phyloP scores from a whole-genome alignment of 2,888 invertebrate genomes.

The Agrochola lota region DNA sequence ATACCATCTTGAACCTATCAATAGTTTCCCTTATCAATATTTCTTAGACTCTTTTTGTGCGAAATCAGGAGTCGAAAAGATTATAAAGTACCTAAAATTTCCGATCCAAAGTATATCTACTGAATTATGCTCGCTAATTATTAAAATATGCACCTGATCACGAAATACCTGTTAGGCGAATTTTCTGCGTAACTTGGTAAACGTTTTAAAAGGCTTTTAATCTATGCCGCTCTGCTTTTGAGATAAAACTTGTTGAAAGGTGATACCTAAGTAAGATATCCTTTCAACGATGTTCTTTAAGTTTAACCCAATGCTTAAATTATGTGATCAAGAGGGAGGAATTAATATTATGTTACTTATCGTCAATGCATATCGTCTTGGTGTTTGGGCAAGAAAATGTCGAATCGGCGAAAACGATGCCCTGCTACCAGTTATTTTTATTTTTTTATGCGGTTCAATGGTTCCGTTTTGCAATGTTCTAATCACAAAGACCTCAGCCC shows the following conservation, averaged over 20 bases:
- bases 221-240: conserved; percentile 1
- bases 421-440: neutral
- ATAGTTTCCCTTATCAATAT: conserved; percentile 6
- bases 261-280: neutral
- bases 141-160: conserved; percentile 36
- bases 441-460: too few relatives aligned
- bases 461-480: neutral
- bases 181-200: conserved; percentile 8
- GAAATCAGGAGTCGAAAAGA: neutral
- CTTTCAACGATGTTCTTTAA: conserved; percentile 4
- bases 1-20: conserved; percentile 39
- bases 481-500: conserved; percentile 41
- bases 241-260: conserved; percentile 13
- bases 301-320: neutral
- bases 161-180: neutral
- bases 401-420: neutral
- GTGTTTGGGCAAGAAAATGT: neutral
- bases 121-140: conserved; percentile 25
- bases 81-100: neutral
- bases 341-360: neutral
- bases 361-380: neutral
- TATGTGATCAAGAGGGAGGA: neutral
- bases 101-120: neutral
- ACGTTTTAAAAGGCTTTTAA: conserved; percentile 22
- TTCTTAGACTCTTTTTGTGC: conserved; percentile 4